Percentiles rank a stretch among this genome's conserved stretches.
Evolutionary conservation across 1,140 invertebrate species (phyloP).

Genomic region (Bombus sibiricus): DNA sequence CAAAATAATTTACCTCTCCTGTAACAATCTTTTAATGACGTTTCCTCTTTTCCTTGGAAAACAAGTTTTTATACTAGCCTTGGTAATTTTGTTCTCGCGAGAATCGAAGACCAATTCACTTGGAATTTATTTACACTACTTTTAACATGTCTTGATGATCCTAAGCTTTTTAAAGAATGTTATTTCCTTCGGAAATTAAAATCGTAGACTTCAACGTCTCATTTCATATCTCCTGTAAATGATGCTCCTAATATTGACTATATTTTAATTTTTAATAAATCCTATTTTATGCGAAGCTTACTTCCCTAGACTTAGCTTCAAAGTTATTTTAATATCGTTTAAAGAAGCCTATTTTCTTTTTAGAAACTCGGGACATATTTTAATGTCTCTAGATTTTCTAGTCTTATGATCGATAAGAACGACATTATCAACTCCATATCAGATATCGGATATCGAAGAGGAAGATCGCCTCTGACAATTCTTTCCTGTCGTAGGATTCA

Average conservation of each 20-base stretch:
- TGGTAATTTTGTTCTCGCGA: too few relatives aligned
- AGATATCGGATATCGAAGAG: neutral
- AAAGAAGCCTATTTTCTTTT: too few relatives aligned
- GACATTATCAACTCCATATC: too few relatives aligned
- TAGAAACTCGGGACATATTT: neutral
- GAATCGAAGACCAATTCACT: neutral
- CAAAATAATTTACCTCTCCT: neutral
- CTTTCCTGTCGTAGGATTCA: too few relatives aligned
- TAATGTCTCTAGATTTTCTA: too few relatives aligned
- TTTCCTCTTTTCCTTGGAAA: too few relatives aligned
- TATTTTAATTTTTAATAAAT: neutral
- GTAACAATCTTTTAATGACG: neutral
- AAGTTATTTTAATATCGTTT: neutral
- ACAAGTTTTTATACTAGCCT: too few relatives aligned
- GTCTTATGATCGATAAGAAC: neutral
- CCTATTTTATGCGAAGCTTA: neutral
- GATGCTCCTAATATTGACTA: neutral
- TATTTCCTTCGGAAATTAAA: neutral
- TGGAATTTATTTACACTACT: neutral
- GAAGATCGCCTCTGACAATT: neutral
- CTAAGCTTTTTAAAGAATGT: neutral
- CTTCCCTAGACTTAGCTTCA: neutral
- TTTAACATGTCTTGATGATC: too few relatives aligned
- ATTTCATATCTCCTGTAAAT: neutral
- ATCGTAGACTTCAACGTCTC: too few relatives aligned